Percentiles rank a stretch among this genome's conserved stretches.
Conservation (phyloP, 2,888 invertebrate species). For the Parnassius mnemosyne region DNA sequence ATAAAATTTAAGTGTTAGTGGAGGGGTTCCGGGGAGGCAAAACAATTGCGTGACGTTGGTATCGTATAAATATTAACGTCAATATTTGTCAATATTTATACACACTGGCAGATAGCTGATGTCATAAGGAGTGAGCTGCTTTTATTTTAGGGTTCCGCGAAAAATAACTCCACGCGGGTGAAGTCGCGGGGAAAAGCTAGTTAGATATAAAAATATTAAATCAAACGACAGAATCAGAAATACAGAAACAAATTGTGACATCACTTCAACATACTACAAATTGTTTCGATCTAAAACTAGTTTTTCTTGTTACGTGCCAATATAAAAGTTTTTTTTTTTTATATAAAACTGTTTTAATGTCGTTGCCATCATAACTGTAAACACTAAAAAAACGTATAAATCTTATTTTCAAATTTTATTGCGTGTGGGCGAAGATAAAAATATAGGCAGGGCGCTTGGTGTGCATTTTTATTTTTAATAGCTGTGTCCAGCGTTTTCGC, state of each 20-base stretch:
- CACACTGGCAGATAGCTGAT: too few relatives aligned
- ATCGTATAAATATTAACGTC: too few relatives aligned
- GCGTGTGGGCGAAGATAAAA: slow-evolving; percentile 5
- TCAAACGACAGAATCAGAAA: slow-evolving; percentile 1
- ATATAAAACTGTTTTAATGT: slow-evolving; percentile 12
- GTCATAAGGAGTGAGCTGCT: too few relatives aligned
- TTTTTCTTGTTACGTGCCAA: slow-evolving; percentile 11
- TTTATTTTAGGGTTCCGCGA: too few relatives aligned
- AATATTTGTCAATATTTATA: too few relatives aligned
- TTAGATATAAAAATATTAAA: slow-evolving; percentile 3
- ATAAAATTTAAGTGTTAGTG: too few relatives aligned
- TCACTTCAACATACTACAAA: background rate
- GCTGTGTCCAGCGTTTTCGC: too few relatives aligned
- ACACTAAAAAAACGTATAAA: slow-evolving; percentile 13
- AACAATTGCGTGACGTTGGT: too few relatives aligned
- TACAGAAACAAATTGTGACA: slow-evolving; percentile 9
- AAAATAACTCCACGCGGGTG: too few relatives aligned
- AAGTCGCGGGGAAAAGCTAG: too few relatives aligned
- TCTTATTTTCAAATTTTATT: slow-evolving; percentile 13
- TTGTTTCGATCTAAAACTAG: slow-evolving; percentile 15
- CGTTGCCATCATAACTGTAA: slow-evolving; percentile 25
- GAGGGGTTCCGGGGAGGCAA: too few relatives aligned
- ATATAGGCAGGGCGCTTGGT: background rate
- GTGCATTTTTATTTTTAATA: background rate
- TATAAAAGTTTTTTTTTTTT: slow-evolving; percentile 8